Evolutionary conservation across 1,140 invertebrate species (phyloP), one percentile per base, ranked within the genome.

Genomic region (Drosophila lacteicornis): DNA sequence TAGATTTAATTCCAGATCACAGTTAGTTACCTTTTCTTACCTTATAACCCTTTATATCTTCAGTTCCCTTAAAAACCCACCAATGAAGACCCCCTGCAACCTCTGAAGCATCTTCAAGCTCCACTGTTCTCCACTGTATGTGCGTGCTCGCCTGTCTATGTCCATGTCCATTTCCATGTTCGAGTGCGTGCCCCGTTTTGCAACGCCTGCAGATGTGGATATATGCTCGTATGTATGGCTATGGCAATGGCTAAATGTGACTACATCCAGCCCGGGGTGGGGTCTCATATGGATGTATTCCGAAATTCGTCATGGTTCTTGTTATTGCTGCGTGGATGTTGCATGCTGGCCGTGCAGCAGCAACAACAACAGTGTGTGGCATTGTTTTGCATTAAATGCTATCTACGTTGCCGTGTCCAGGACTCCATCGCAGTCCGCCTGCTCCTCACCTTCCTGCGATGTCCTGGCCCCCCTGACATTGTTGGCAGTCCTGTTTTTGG

Each of bases 381-480:
- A 82, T 85, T 85, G 82, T 85, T 82, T 67, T 82, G 82, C 65
- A 87, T 87, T 87, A 87, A 87, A 87, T 74, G 83, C 83, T 80
- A 82, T 87, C 83, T 67, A 73, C 60, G 68, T 33, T 82, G 83
- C 83, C 76, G 76, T 83, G 71, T 86, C 66, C 78, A 68, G 75
- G 66, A 71, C 51, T 33, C 25, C 53, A 40, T 40, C 19, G 36
- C 36, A 38, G 51, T 15, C 13, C 49, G 49, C 49, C 40, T 11
- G 9, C 45, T 33, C 43, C 22, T 49, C 25, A 11, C 30, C 19
- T 11, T 40, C 17, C 25, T 11, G 25, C 13, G 15, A 25, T 22
- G 3, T 13, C 36, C 15, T 13, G 12, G 12, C 22, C 22, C 7
- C 3, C 38, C n/a, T 40, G 27, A 47, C 27, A 60, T 79, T 79